Evolutionary conservation across 2,888 invertebrate genomes (phyloP).

Genomic region (Nomada goodeniana): DNA sequence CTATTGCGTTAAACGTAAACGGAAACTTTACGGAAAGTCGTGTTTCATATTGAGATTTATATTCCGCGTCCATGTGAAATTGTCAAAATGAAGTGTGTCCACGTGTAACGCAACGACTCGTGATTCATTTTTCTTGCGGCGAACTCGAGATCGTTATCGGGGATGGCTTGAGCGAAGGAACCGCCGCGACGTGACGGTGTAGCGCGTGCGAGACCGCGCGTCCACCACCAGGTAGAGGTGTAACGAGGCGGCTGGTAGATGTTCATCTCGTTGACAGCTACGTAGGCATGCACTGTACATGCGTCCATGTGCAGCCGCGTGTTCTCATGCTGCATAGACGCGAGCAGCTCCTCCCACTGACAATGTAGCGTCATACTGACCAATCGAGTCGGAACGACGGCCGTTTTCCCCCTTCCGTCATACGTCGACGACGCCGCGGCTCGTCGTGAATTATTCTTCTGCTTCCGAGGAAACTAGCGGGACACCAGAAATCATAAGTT

Average conservation of each 20-base stretch:
- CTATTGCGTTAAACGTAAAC: no score
- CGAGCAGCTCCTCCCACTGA: constrained; percentile 79
- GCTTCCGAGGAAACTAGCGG: not conserved
- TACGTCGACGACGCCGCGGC: constrained; percentile 36
- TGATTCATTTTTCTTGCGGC: constrained; percentile 38
- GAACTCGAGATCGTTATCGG: constrained; percentile 57
- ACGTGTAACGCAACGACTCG: constrained; percentile 8
- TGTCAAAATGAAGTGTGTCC: constrained; percentile 2
- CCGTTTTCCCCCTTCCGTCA: constrained; percentile 54
- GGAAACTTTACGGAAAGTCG: no score
- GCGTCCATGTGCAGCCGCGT: constrained; percentile 42
- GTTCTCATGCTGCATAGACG: constrained; percentile 46
- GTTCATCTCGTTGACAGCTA: constrained; percentile 70
- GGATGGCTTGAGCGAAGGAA: constrained; percentile 52
- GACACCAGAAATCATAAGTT: not conserved
- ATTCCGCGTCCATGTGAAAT: no score
- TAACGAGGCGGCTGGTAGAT: constrained; percentile 60
- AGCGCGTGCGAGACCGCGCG: constrained; percentile 30
- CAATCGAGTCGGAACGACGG: constrained; percentile 70
- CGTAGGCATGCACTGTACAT: constrained; percentile 65
- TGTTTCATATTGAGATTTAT: no score
- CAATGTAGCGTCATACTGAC: constrained; percentile 71
- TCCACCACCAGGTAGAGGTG: constrained; percentile 39
- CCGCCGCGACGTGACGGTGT: constrained; percentile 37
- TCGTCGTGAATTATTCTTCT: constrained; percentile 31